phyloP scores from a whole-genome alignment of 2,797 vertebrate species.

The Sebastes oblongus region DNA sequence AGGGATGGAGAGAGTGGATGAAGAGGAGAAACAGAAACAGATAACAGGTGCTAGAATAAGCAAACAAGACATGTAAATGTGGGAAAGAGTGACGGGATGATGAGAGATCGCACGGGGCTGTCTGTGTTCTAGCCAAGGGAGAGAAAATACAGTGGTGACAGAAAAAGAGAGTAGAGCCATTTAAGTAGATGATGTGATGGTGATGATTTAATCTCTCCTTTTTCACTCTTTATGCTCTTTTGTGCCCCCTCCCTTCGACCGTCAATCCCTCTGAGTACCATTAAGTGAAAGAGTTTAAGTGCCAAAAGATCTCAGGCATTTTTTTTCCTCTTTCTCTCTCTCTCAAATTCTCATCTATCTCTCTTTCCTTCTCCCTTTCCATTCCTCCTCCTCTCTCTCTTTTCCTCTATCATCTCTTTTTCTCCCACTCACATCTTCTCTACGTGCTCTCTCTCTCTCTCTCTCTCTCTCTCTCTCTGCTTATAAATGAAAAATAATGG shows the following conservation, averaged over 20 bases:
- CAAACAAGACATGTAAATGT: conserved; percentile 21
- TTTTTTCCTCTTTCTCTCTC: conserved; percentile 53
- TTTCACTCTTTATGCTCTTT: conserved; percentile 76
- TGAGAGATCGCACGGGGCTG: conserved; percentile 76
- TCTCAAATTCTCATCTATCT: conserved; percentile 65
- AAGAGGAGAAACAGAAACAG: background rate
- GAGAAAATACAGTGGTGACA: conserved; percentile 91
- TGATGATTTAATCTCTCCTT: conserved; percentile 97
- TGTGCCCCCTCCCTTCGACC: conserved; percentile 72
- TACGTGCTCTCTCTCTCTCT: conserved; percentile 43
- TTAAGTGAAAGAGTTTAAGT: conserved; percentile 91
- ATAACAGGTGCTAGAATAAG: conserved; percentile 19
- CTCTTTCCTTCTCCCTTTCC: conserved; percentile 34
- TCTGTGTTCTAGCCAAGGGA: conserved; percentile 77
- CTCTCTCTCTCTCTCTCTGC: conserved; percentile 56
- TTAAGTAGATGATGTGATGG: conserved; percentile 86
- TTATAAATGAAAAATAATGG: conserved; percentile 90
- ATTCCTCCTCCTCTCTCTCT: conserved; percentile 30
- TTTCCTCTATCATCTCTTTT: conserved; percentile 40
- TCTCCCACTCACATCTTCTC: conserved; percentile 32
- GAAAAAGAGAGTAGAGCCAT: conserved; percentile 80
- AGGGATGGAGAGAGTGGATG: background rate
- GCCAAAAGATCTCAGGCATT: conserved; percentile 90
- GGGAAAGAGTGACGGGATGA: conserved; percentile 27
- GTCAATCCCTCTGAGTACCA: conserved; percentile 90